These are phyloP conservation scores for Antennarius maculatus DNA, from an alignment of 2,797 vertebrate genomes.

Conservation along the genomic window DNA sequence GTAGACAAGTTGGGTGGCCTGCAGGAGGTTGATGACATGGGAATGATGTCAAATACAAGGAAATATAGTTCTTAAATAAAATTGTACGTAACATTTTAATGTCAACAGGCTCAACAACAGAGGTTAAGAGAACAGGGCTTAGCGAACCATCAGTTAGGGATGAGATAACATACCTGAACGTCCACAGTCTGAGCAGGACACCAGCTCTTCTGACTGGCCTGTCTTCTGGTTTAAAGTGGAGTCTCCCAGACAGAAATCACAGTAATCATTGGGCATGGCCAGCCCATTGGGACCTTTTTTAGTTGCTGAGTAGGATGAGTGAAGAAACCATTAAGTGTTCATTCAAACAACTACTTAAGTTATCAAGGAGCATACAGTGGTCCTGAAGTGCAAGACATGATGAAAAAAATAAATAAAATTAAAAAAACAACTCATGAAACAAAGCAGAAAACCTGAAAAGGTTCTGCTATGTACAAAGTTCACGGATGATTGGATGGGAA, in stretches of 20 bases:
- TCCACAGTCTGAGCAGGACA: conserved; percentile 96
- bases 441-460: too few relatives aligned
- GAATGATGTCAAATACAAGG: too few relatives aligned
- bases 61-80: too few relatives aligned
- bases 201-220: conserved; percentile 92
- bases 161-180: conserved; percentile 85
- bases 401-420: too few relatives aligned
- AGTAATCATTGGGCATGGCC: conserved; percentile 95
- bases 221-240: conserved; percentile 97
- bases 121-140: background rate
- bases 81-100: too few relatives aligned
- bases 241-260: conserved; percentile 96
- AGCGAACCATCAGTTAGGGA: background rate
- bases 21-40: background rate
- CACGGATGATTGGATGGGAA: too few relatives aligned
- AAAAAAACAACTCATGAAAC: too few relatives aligned
- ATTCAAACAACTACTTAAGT: background rate
- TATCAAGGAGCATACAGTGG: background rate
- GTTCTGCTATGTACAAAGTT: too few relatives aligned
- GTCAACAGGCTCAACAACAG: background rate
- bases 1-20: conserved; percentile 96
- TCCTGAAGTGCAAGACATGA: too few relatives aligned
- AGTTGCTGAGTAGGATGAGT: conserved; percentile 70
- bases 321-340: conserved; percentile 31
- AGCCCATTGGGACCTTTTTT: conserved; percentile 95